A percentile compares a stretch with the other conserved stretches of the same genome.
Conservation (phyloP, 2,113 vertebrate genomes). For the Bos javanicus region DNA sequence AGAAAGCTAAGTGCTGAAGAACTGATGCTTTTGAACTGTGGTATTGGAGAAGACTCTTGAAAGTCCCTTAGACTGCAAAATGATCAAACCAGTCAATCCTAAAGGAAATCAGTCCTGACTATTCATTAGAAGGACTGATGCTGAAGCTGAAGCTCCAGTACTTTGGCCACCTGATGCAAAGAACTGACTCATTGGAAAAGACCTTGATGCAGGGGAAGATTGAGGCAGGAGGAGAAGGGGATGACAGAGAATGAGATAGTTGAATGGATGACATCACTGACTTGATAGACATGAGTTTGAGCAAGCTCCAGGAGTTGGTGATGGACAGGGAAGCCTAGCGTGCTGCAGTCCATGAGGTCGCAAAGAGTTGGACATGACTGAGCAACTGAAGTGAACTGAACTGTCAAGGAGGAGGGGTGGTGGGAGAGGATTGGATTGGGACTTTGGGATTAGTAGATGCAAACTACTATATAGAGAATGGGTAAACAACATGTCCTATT, state of each 20-base stretch:
- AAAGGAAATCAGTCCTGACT: background rate
- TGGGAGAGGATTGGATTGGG: background rate
- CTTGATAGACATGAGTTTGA: background rate
- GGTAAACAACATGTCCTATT: background rate
- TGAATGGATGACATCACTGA: background rate
- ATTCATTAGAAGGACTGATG: background rate
- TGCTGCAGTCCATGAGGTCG: rapidly evolving
- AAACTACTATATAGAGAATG: background rate
- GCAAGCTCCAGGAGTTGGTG: background rate
- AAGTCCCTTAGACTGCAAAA: background rate
- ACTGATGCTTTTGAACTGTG: background rate
- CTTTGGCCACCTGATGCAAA: background rate
- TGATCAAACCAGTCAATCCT: background rate
- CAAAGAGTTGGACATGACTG: background rate
- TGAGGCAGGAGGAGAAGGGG: background rate
- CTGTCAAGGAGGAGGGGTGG: background rate
- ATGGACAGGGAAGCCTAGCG: background rate
- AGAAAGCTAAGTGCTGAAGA: background rate
- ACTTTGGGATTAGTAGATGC: background rate
- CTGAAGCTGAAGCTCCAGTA: background rate
- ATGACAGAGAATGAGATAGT: background rate
- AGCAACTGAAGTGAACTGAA: background rate
- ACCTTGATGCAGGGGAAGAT: background rate
- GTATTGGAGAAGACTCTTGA: background rate
- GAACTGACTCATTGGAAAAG: background rate